phyloP scores from a whole-genome alignment of 2,113 vertebrate genomes.

The Phodopus roborovskii region DNA sequence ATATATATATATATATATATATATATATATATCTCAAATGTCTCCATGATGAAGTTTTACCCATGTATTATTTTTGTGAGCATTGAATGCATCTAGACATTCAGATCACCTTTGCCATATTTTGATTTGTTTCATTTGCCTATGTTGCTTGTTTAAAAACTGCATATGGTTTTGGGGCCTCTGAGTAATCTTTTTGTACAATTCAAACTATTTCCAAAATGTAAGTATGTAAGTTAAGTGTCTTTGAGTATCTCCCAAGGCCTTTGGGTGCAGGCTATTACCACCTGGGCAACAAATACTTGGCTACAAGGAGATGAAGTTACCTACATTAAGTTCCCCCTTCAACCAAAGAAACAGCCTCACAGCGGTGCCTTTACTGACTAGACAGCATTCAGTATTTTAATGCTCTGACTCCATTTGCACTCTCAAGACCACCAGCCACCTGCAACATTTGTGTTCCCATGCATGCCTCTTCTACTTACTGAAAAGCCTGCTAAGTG shows the following conservation, averaged over 20 bases:
- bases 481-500: not conserved
- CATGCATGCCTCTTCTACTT: not conserved
- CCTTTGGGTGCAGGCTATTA: not conserved
- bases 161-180: not conserved
- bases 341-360: not conserved
- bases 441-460: not conserved
- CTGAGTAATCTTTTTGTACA: not conserved
- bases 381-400: not conserved
- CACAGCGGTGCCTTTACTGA: not conserved
- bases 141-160: not conserved
- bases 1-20: no score
- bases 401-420: not conserved
- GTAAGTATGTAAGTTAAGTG: not conserved
- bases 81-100: not conserved
- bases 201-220: not conserved
- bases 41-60: conserved; percentile 5
- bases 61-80: not conserved
- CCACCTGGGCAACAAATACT: not conserved
- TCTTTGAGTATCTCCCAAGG: not conserved
- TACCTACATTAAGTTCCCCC: not conserved
- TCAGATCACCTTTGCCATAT: not conserved
- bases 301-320: not conserved
- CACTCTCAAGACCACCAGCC: not conserved
- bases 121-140: not conserved
- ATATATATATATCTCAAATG: not conserved